These are phyloP conservation scores for Nannoperca obscura DNA, from an alignment of 2,797 vertebrate species.

Conservation along the genomic window DNA sequence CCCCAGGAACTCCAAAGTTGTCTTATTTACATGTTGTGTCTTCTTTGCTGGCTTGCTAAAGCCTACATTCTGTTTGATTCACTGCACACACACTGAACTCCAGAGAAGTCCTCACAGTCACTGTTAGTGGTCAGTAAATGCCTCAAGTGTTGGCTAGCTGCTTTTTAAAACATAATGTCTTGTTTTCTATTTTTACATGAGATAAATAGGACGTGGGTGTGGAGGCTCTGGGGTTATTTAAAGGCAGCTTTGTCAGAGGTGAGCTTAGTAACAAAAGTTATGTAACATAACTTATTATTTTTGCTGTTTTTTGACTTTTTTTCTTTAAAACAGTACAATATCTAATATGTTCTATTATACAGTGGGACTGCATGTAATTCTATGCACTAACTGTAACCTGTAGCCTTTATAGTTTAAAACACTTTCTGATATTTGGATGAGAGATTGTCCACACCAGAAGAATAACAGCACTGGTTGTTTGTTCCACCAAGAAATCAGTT, in stretches of 20 bases:
- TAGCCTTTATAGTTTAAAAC: background rate
- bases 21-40: background rate
- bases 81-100: too few relatives aligned
- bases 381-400: background rate
- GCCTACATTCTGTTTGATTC: background rate
- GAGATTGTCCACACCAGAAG: background rate
- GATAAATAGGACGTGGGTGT: background rate
- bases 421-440: background rate
- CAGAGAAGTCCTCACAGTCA: slow-evolving; percentile 2
- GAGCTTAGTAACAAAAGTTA: too few relatives aligned
- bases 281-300: background rate
- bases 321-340: background rate
- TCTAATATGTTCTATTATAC: background rate
- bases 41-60: background rate
- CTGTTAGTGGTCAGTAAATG: background rate
- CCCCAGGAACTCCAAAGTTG: too few relatives aligned
- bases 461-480: background rate
- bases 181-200: too few relatives aligned
- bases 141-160: background rate
- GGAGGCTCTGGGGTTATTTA: background rate
- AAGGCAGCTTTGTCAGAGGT: too few relatives aligned
- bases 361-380: background rate
- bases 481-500: too few relatives aligned
- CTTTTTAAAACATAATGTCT: background rate
- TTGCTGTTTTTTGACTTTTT: background rate